Conservation (phyloP, 2,797 vertebrate genomes). For the Silurus lanzhouensis region DNA sequence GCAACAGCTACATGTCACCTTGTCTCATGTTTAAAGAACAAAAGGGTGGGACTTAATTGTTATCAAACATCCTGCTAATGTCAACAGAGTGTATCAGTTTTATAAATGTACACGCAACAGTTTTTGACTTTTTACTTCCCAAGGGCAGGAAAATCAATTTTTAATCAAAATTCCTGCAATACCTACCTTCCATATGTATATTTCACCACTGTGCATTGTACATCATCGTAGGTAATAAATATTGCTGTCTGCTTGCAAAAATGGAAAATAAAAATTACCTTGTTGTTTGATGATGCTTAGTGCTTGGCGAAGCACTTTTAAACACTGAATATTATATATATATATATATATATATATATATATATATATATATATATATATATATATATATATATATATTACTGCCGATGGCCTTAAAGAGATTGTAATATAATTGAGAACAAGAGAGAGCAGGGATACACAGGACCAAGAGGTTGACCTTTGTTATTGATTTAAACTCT, state of each 20-base stretch:
- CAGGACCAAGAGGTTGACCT: slow-evolving; percentile 47
- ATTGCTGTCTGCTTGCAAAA: slow-evolving; percentile 69
- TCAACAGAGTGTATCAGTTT: slow-evolving; percentile 95
- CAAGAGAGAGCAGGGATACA: slow-evolving; percentile 58
- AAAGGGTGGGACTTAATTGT: slow-evolving; percentile 89
- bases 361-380: no score
- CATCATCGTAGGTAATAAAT: slow-evolving; percentile 87
- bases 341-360: slow-evolving; percentile 58
- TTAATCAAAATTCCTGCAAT: slow-evolving; percentile 93
- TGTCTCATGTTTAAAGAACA: slow-evolving; percentile 79
- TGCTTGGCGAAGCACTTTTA: slow-evolving; percentile 72
- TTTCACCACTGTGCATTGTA: slow-evolving; percentile 82
- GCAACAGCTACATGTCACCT: slow-evolving; percentile 91
- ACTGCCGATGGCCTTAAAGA: slow-evolving; percentile 77
- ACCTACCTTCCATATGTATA: slow-evolving; percentile 84
- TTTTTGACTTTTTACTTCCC: slow-evolving; percentile 93
- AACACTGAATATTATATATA: slow-evolving; percentile 53
- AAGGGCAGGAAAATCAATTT: slow-evolving; percentile 96
- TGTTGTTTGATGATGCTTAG: slow-evolving; percentile 72
- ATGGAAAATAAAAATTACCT: slow-evolving; percentile 70
- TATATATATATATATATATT: slow-evolving; percentile 59
- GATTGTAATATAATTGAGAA: slow-evolving; percentile 73
- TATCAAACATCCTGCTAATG: slow-evolving; percentile 95
- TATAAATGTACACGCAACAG: slow-evolving; percentile 95
- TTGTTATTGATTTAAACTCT: slow-evolving; percentile 54